Evolutionary conservation across 2,888 invertebrate species (phyloP).

Genomic region (Deilephila elpenor): DNA sequence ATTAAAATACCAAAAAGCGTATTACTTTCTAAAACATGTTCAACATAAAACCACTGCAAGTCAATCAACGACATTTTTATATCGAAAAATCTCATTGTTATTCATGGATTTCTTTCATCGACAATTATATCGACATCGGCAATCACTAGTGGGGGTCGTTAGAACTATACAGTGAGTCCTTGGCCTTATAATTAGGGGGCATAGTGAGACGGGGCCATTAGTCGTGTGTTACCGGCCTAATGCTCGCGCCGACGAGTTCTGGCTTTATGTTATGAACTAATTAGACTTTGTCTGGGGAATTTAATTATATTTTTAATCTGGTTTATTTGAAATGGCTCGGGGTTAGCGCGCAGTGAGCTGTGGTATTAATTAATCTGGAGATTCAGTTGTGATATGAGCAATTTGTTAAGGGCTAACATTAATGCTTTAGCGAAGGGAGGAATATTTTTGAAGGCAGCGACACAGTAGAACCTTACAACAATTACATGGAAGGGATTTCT

Average conservation of each 20-base stretch:
- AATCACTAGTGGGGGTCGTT: conserved; percentile 44
- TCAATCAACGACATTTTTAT: conserved; percentile 20
- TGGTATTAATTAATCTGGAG: neutral
- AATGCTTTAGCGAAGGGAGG: too few relatives aligned
- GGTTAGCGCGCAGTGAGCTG: neutral
- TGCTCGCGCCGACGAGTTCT: conserved; percentile 57
- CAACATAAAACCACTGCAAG: conserved; percentile 12
- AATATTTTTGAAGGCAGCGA: too few relatives aligned
- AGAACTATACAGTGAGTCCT: conserved; percentile 48
- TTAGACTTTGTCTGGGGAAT: conserved; percentile 39
- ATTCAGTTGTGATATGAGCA: too few relatives aligned
- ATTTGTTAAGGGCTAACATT: too few relatives aligned
- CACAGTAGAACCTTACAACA: too few relatives aligned
- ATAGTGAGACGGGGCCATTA: conserved; percentile 62
- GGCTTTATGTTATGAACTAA: conserved; percentile 33
- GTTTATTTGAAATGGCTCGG: conserved; percentile 5
- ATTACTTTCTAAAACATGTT: neutral
- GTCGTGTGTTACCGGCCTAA: conserved; percentile 64
- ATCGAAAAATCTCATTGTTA: conserved; percentile 35
- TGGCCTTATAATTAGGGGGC: conserved; percentile 66
- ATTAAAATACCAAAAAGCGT: neutral
- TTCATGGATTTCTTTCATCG: conserved; percentile 40
- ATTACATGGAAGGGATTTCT: too few relatives aligned
- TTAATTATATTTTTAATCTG: conserved; percentile 15
- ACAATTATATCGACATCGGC: conserved; percentile 37